Conservation (phyloP, 1,140 invertebrate genomes). For the Proales similis region DNA sequence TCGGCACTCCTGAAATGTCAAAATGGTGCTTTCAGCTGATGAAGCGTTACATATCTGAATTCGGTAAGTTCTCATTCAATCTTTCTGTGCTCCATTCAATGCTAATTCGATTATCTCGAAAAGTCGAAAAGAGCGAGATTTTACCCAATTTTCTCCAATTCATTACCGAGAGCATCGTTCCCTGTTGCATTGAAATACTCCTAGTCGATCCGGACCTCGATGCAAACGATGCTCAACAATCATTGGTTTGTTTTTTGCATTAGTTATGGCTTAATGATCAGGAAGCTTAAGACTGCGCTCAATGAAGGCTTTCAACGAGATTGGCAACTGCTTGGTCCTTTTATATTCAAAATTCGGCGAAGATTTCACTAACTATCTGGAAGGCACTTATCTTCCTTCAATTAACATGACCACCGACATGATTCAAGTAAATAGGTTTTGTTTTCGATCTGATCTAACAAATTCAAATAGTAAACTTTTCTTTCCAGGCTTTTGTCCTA, state of each 20-base stretch:
- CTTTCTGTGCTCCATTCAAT: not conserved
- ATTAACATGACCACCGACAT: conserved; percentile 49
- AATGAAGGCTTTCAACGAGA: conserved; percentile 17
- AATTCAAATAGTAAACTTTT: not conserved
- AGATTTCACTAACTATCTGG: conserved; percentile 54
- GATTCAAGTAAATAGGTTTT: conserved; percentile 41
- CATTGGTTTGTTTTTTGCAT: conserved; percentile 28
- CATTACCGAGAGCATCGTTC: conserved; percentile 23
- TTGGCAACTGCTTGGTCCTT: conserved; percentile 23
- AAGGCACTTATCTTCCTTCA: conserved; percentile 53
- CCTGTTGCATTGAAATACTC: conserved; percentile 16
- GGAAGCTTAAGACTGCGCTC: not conserved
- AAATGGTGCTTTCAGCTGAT: conserved; percentile 24
- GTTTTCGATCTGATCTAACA: not conserved
- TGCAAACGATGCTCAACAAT: conserved; percentile 30
- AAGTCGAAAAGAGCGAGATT: not conserved
- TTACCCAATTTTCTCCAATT: conserved; percentile 28
- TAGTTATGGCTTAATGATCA: conserved; percentile 24
- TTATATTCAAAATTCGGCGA: conserved; percentile 46
- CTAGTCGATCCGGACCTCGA: conserved; percentile 14
- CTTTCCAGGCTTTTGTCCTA: conserved; percentile 7
- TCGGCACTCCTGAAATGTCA: conserved; percentile 19
- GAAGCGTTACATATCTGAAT: conserved; percentile 7
- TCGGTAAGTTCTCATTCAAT: conserved; percentile 5
- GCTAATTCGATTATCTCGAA: not conserved